phyloP scores from a whole-genome alignment of 2,113 vertebrate species.

The Sylvilagus bachmani region DNA sequence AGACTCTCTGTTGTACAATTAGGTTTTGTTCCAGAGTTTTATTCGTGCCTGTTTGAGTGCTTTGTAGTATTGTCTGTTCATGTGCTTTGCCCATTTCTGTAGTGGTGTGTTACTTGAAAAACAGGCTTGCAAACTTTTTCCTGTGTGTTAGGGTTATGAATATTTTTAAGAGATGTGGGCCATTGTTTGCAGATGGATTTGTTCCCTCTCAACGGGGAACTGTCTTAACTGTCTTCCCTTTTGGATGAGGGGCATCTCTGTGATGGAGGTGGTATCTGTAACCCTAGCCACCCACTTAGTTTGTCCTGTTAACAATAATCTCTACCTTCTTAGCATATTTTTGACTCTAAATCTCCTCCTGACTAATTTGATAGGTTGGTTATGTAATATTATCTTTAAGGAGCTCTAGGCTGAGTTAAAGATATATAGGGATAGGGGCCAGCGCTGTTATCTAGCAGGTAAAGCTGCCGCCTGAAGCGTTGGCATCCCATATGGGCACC shows the following conservation, averaged over 20 bases:
- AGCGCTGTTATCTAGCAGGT: no score
- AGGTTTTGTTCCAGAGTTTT: not conserved
- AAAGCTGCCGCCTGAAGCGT: no score
- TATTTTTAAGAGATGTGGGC: not conserved
- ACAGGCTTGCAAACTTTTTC: not conserved
- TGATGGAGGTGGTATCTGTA: not conserved
- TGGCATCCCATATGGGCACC: no score
- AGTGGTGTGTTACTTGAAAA: not conserved
- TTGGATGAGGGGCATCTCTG: not conserved
- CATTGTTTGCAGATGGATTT: not conserved
- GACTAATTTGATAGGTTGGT: not conserved
- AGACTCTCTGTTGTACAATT: not conserved
- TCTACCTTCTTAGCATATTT: not conserved
- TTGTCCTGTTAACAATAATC: not conserved
- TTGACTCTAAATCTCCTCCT: not conserved
- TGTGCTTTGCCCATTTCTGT: slow-evolving; percentile 41
- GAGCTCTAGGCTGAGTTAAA: not conserved
- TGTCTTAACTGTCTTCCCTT: not conserved
- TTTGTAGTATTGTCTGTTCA: slow-evolving; percentile 19
- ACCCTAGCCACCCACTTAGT: not conserved
- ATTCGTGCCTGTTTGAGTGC: not conserved
- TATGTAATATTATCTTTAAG: not conserved
- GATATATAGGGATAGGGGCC: no score
- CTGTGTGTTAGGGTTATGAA: not conserved
- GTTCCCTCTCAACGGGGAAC: not conserved